Evolutionary conservation across 2,888 invertebrate genomes (phyloP).

Genomic region (Chloromyia formosa): DNA sequence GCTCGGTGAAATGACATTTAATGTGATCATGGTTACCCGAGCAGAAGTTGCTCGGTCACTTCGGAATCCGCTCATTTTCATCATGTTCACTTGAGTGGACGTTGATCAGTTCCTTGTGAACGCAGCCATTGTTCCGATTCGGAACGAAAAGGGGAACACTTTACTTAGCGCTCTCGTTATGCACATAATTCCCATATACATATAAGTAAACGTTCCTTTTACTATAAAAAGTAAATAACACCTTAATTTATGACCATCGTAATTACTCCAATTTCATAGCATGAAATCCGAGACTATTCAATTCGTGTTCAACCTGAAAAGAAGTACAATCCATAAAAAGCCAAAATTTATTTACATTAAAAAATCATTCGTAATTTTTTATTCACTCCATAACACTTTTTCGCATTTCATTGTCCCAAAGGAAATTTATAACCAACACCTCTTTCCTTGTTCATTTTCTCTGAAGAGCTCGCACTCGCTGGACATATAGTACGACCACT

Average conservation of each 20-base stretch:
- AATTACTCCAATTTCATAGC: neutral
- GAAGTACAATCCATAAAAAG: neutral
- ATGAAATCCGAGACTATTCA: neutral
- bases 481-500: neutral
- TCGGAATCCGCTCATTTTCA: too few relatives aligned
- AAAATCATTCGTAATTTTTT: conserved; percentile 6
- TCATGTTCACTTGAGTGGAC: too few relatives aligned
- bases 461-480: neutral
- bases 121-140: too few relatives aligned
- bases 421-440: conserved; percentile 7
- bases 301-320: neutral
- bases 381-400: conserved; percentile 21
- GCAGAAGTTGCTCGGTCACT: too few relatives aligned
- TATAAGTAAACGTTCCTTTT: too few relatives aligned
- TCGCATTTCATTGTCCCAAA: conserved; percentile 4
- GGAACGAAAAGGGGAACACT: too few relatives aligned
- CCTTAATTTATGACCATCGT: neutral
- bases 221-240: too few relatives aligned
- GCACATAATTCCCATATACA: too few relatives aligned
- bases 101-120: too few relatives aligned
- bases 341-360: conserved; percentile 9
- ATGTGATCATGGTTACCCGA: too few relatives aligned
- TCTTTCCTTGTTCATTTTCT: neutral
- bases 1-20: too few relatives aligned
- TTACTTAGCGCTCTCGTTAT: too few relatives aligned